These are phyloP conservation scores for Poecile atricapillus DNA, from an alignment of 2,113 vertebrate species.

Conservation along the genomic window DNA sequence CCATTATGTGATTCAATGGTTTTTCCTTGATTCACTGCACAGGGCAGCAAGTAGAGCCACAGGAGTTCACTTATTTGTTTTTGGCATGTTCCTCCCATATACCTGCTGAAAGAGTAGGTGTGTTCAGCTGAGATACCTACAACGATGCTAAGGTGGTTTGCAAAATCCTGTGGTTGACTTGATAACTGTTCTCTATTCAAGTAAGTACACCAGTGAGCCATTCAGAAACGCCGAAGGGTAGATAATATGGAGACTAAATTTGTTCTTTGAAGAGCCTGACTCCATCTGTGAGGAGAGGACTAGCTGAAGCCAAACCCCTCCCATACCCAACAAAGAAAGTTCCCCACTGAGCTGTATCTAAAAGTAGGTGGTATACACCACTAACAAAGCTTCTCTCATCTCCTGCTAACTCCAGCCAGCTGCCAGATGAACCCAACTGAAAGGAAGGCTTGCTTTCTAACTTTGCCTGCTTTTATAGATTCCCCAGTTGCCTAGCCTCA, in stretches of 20 bases:
- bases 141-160: conserved; percentile 29
- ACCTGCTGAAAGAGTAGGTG: conserved; percentile 10
- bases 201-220: background rate
- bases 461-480: background rate
- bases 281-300: conserved; percentile 2
- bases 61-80: background rate
- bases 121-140: conserved; percentile 31
- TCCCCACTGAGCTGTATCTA: background rate
- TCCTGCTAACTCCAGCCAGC: background rate
- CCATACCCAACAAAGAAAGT: background rate
- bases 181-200: conserved; percentile 41
- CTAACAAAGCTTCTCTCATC: conserved; percentile 49
- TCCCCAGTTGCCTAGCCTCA: background rate
- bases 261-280: conserved; percentile 41
- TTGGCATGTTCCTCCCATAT: conserved; percentile 14
- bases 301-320: conserved; percentile 45
- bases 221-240: conserved; percentile 14
- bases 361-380: conserved; percentile 49
- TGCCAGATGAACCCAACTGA: background rate
- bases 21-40: background rate
- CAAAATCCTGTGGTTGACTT: conserved; percentile 46
- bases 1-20: background rate
- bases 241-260: conserved; percentile 30
- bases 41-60: background rate
- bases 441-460: background rate